Conservation (phyloP, 2,113 vertebrate genomes). For the Dermatemys mawii region DNA sequence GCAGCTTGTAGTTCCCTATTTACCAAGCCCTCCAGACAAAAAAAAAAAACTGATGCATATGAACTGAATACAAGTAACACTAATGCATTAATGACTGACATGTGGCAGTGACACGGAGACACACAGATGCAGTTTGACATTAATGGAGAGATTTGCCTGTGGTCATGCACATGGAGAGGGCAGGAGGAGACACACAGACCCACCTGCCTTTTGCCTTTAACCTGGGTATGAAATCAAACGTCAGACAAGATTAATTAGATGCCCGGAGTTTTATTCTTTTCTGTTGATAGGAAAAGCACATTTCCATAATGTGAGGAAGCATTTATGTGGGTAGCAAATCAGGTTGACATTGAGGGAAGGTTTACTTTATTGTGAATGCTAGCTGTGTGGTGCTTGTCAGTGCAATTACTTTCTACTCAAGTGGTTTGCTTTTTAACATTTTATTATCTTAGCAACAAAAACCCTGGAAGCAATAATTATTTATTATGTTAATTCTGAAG, state of each 20-base stretch:
- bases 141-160: slow-evolving; percentile 95
- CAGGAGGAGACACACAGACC: neutral
- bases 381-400: slow-evolving; percentile 80
- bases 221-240: slow-evolving; percentile 85
- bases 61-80: slow-evolving; percentile 77
- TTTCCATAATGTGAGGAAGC: slow-evolving; percentile 85
- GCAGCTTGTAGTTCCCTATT: slow-evolving; percentile 51
- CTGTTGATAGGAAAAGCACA: slow-evolving; percentile 79
- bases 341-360: slow-evolving; percentile 80
- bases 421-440: slow-evolving; percentile 83
- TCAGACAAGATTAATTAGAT: slow-evolving; percentile 91
- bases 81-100: slow-evolving; percentile 92
- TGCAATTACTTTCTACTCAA: slow-evolving; percentile 84
- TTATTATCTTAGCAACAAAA: slow-evolving; percentile 90
- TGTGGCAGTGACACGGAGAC: slow-evolving; percentile 79
- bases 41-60: slow-evolving; percentile 78
- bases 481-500: slow-evolving; percentile 85
- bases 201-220: slow-evolving; percentile 81
- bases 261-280: slow-evolving; percentile 80
- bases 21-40: slow-evolving; percentile 72
- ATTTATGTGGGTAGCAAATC: slow-evolving; percentile 77
- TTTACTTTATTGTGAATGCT: slow-evolving; percentile 78
- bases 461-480: slow-evolving; percentile 94
- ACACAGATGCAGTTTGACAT: slow-evolving; percentile 89
- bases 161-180: slow-evolving; percentile 76